A percentile compares a stretch with the other conserved stretches of the same genome.
Evolutionary conservation across 2,888 invertebrate genomes (phyloP).

Genomic region (Hirtodrosophila alboralis): DNA sequence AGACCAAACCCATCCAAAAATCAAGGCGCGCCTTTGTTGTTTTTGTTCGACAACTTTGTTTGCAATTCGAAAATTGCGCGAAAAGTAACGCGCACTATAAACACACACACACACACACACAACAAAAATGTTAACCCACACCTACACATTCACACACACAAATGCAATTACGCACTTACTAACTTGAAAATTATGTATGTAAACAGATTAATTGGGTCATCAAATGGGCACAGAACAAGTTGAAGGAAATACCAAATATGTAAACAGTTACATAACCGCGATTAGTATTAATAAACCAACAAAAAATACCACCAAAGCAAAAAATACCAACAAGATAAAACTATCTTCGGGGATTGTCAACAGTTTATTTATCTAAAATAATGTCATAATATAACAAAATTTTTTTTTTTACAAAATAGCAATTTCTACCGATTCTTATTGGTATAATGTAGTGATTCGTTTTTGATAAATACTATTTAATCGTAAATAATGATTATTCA

Average conservation of each 20-base stretch:
- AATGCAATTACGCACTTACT: slow-evolving; percentile 62
- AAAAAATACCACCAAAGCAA: slow-evolving; percentile 2
- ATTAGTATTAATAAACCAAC: neutral
- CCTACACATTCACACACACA: slow-evolving; percentile 40
- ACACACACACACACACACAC: slow-evolving; percentile 18
- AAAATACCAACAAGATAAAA: neutral
- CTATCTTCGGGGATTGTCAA: no score
- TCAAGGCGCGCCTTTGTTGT: slow-evolving; percentile 62
- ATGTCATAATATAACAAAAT: no score
- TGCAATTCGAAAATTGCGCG: slow-evolving; percentile 67
- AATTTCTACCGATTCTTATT: no score
- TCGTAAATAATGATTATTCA: no score
- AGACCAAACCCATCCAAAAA: slow-evolving; percentile 37
- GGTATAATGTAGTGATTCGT: no score
- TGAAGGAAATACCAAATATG: slow-evolving; percentile 20
- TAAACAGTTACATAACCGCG: slow-evolving; percentile 1
- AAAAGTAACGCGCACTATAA: slow-evolving; percentile 54
- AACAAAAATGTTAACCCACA: slow-evolving; percentile 14
- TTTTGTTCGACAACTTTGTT: slow-evolving; percentile 66
- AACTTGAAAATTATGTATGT: slow-evolving; percentile 78
- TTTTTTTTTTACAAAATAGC: no score
- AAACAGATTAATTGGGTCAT: slow-evolving; percentile 77
- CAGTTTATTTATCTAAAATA: no score
- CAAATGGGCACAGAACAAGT: slow-evolving; percentile 43
- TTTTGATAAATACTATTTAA: no score